A percentile compares a stretch with the other conserved stretches of the same genome.
These are phyloP conservation scores for Aleadryas rufinucha DNA, from an alignment of 2,113 vertebrate species.

Conservation along the genomic window DNA sequence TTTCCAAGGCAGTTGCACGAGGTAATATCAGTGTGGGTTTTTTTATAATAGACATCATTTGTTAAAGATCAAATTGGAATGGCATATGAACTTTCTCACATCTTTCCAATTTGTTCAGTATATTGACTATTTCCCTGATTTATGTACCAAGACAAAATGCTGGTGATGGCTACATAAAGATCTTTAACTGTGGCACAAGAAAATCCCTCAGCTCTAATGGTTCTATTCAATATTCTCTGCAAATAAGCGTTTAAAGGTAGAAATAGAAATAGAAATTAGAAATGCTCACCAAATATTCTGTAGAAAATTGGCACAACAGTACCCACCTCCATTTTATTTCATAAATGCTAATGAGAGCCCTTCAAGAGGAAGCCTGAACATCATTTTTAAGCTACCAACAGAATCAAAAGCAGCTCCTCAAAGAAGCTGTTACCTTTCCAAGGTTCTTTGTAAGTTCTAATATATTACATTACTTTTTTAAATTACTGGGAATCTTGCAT, in stretches of 20 bases:
- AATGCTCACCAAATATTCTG: not conserved
- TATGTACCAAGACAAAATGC: not conserved
- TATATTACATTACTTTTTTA: not conserved
- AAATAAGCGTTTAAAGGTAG: constrained; percentile 28
- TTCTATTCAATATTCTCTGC: not conserved
- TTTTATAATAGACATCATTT: not conserved
- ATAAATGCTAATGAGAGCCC: not conserved
- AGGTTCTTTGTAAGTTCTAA: not conserved
- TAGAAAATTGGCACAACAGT: not conserved
- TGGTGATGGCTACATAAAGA: not conserved
- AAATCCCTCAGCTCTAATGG: not conserved
- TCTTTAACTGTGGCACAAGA: not conserved
- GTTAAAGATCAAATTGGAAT: not conserved
- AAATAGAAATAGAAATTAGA: not conserved
- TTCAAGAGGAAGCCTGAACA: not conserved
- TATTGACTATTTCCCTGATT: not conserved
- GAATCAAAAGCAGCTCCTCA: not conserved
- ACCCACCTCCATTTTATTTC: not conserved
- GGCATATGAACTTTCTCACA: not conserved
- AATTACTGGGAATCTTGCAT: not conserved
- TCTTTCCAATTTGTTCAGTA: not conserved
- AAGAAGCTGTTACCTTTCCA: not conserved
- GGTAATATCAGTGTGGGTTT: not conserved
- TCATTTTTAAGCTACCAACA: not conserved
- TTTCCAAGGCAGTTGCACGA: not conserved